Evolutionary conservation across 1,140 invertebrate species (phyloP), one percentile per base, ranked within the genome.

Genomic region (Amphibalanus amphitrite): DNA sequence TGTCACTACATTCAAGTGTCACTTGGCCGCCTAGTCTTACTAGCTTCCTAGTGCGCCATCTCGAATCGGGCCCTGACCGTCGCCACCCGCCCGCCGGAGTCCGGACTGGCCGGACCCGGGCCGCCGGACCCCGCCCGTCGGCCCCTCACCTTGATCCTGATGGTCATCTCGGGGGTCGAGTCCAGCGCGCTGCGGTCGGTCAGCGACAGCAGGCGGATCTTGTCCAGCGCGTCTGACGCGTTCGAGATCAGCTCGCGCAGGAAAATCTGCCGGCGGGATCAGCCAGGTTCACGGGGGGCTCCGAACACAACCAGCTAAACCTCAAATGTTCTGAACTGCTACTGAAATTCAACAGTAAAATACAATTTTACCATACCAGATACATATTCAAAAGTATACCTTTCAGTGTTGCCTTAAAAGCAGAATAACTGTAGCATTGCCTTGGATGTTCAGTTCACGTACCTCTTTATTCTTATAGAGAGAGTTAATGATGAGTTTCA

Each of bases 401-500:
- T 38, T 17, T 38, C 38, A 6, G 17, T 38, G n/a, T 38, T 38
- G 38, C 6, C 38, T 38, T 17, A 38, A 17, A 8, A 38, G 6
- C 17, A 8, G 6, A 38, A 17, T 17, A 38, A 8, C 38, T 38
- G 38, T 8, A 17, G 17, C 6, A 17, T 17, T 38, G 38, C n/a
- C n/a, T n/a, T n/a, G n/a, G n/a, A n/a, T n/a, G n/a, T n/a, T n/a
- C n/a, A n/a, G n/a, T n/a, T n/a, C n/a, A n/a, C n/a, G n/a, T 79
- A 89, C 89, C 84, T 99, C 96, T 82, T 99, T 98, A 80, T 98
- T 98, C 75, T 93, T 87, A 80, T 98, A 98, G 0, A 98, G 83
- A 0, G 95, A 98, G 82, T 98, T 98, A 78, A 98, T 98, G 79
- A 98, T 98, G 28, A 98, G 85, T 82, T 98, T 98, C 96, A 98